Conservation (phyloP, 2,797 vertebrate species). For the Macroramphosus scolopax region DNA sequence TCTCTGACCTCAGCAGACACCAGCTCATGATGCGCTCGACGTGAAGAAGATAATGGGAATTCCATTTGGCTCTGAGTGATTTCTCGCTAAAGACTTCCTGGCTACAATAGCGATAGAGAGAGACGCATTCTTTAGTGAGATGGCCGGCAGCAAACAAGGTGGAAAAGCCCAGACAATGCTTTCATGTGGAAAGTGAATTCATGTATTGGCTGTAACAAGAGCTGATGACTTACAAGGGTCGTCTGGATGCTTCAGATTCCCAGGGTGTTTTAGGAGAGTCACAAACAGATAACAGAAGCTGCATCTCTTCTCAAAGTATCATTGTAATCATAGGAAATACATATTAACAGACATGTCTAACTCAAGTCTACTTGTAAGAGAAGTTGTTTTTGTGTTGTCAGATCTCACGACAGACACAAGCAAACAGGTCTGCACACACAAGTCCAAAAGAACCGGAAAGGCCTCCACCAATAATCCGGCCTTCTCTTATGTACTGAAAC, state of each 20-base stretch:
- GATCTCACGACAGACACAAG: too few relatives aligned
- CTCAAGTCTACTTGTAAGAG: too few relatives aligned
- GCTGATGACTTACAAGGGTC: not conserved
- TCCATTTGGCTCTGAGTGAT: slow-evolving; percentile 53
- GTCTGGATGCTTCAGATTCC: not conserved
- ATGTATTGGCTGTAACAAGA: slow-evolving; percentile 9
- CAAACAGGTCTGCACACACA: too few relatives aligned
- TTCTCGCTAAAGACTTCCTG: slow-evolving; percentile 39
- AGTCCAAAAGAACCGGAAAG: too few relatives aligned
- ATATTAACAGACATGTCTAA: too few relatives aligned
- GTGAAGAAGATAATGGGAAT: slow-evolving; percentile 37
- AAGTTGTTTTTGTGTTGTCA: too few relatives aligned
- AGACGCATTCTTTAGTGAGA: slow-evolving; percentile 28
- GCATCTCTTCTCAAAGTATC: too few relatives aligned
- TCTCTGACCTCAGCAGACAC: too few relatives aligned
- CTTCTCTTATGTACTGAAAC: too few relatives aligned
- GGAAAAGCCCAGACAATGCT: slow-evolving; percentile 1
- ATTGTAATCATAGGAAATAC: too few relatives aligned
- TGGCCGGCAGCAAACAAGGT: slow-evolving; percentile 1
- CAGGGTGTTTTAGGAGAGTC: too few relatives aligned
- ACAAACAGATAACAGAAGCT: not conserved
- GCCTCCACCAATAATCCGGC: too few relatives aligned
- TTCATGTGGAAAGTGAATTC: slow-evolving; percentile 26
- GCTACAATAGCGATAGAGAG: slow-evolving; percentile 16
- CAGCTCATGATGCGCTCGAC: slow-evolving; percentile 11